phyloP scores from a whole-genome alignment of 2,888 invertebrate genomes.

The Ophioninae sp. region DNA sequence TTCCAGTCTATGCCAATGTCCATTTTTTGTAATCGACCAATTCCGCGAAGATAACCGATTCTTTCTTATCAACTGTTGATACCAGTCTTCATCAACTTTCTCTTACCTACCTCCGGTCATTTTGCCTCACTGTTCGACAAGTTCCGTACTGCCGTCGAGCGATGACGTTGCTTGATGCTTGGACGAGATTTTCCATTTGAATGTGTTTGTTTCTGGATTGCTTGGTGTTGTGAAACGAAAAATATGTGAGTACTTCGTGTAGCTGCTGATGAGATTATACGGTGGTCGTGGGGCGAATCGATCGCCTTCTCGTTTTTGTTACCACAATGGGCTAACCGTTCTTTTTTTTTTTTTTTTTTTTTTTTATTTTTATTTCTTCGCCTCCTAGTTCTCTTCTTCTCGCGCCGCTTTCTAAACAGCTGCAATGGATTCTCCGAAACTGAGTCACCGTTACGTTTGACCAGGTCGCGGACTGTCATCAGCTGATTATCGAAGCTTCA shows the following conservation, averaged over 20 bases:
- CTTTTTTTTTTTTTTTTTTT: conserved; percentile 31
- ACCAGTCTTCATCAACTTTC: background rate
- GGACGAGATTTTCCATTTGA: background rate
- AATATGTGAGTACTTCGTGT: background rate
- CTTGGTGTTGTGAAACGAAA: conserved; percentile 55
- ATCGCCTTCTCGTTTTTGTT: conserved; percentile 51
- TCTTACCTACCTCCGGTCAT: background rate
- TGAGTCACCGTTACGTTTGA: conserved; percentile 66
- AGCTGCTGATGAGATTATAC: conserved; percentile 54
- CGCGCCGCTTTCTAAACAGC: conserved; percentile 64
- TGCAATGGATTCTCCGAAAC: conserved; percentile 68
- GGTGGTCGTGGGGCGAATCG: conserved; percentile 38
- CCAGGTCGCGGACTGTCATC: conserved; percentile 39
- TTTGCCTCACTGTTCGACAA: background rate
- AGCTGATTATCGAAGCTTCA: background rate
- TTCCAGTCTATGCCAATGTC: too few relatives aligned
- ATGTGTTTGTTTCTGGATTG: background rate
- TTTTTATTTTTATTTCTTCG: conserved; percentile 26
- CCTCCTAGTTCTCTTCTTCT: conserved; percentile 51
- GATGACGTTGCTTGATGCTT: conserved; percentile 3
- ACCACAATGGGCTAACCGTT: conserved; percentile 48
- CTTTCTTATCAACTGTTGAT: background rate
- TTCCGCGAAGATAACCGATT: background rate
- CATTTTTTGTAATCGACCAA: too few relatives aligned
- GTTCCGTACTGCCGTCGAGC: background rate